phyloP scores from a whole-genome alignment of 2,797 vertebrate genomes.

The Sternarchorhynchus goeldii region DNA sequence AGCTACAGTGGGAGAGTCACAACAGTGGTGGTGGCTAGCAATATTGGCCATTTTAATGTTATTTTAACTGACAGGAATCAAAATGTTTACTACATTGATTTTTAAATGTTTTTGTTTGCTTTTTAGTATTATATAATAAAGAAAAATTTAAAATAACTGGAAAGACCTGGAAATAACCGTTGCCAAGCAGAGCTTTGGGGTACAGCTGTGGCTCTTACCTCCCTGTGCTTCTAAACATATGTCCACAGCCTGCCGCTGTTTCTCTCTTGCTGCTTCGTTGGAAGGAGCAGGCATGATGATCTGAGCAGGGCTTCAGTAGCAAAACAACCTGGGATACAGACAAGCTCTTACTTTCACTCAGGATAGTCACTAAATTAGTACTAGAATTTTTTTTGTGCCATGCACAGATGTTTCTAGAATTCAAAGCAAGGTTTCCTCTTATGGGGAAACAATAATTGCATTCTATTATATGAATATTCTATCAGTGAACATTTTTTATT shows the following conservation, averaged over 20 bases:
- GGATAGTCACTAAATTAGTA: not conserved
- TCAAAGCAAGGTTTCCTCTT: not conserved
- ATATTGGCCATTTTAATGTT: conserved; percentile 1
- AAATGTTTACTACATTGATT: no score
- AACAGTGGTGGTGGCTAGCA: not conserved
- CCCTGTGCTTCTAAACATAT: conserved; percentile 38
- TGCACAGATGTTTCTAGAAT: not conserved
- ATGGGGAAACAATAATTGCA: not conserved
- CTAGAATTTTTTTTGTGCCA: no score
- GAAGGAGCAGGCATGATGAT: conserved; percentile 49
- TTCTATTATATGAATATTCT: not conserved
- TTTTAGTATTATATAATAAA: not conserved
- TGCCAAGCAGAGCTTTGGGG: not conserved
- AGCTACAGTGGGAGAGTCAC: not conserved
- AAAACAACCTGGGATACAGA: conserved; percentile 1
- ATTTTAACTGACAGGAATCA: conserved; percentile 3
- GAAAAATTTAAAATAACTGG: not conserved
- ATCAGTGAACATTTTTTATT: not conserved
- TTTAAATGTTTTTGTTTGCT: not conserved
- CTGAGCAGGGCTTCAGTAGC: not conserved
- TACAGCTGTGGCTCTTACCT: conserved; percentile 48
- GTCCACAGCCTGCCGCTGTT: conserved; percentile 22
- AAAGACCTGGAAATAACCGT: not conserved
- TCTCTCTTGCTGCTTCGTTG: conserved; percentile 27
- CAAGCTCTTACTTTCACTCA: not conserved